Evolutionary conservation across 2,888 invertebrate genomes (phyloP).

Genomic region (Nymphalis urticae): DNA sequence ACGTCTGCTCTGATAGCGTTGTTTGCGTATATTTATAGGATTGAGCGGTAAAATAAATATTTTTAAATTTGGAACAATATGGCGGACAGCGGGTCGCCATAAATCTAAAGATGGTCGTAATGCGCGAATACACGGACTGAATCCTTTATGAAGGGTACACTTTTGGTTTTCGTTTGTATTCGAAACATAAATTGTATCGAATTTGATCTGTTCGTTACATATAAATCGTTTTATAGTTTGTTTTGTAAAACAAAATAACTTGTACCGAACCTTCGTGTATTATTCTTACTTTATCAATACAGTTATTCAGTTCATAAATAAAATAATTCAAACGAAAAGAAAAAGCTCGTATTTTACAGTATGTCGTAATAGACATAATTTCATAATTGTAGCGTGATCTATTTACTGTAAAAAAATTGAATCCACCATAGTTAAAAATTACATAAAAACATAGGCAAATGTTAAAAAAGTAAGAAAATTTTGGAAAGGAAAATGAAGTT

Average conservation of each 20-base stretch:
- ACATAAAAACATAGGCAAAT: no score
- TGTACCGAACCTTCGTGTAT: no score
- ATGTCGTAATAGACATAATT: no score
- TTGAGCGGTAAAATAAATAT: constrained; percentile 66
- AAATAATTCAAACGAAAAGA: no score
- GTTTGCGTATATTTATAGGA: constrained; percentile 50
- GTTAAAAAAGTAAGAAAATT: no score
- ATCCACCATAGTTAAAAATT: no score
- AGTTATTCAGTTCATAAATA: no score
- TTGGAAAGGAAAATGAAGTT: no score
- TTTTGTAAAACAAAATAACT: constrained; percentile 3
- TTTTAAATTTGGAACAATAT: constrained; percentile 79
- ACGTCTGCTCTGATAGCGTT: constrained; percentile 47
- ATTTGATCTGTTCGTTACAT: constrained; percentile 27
- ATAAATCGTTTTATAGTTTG: constrained; percentile 15
- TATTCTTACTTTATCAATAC: neutral
- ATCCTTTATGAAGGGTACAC: constrained; percentile 72
- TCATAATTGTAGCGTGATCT: no score
- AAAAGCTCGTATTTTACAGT: no score
- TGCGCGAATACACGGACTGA: constrained; percentile 71
- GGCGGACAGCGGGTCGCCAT: constrained; percentile 74
- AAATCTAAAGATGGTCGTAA: constrained; percentile 78
- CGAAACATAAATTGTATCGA: constrained; percentile 54
- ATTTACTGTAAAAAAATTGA: no score
- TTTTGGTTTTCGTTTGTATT: constrained; percentile 56